Evolutionary conservation across 2,113 vertebrate genomes (phyloP).

Genomic region (Mesocricetus auratus): DNA sequence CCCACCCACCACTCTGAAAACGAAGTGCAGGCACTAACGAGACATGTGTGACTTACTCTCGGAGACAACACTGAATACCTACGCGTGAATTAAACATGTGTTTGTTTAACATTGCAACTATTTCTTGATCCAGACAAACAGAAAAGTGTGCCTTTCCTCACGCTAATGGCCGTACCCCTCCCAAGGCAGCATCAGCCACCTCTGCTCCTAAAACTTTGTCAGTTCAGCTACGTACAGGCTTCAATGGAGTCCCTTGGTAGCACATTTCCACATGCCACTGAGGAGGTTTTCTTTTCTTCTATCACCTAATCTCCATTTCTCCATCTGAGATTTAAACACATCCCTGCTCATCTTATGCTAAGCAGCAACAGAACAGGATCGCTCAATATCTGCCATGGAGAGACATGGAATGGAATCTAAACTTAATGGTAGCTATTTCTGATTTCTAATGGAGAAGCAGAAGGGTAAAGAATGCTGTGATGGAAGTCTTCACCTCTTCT

Average conservation of each 20-base stretch:
- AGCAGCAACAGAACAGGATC: constrained; percentile 57
- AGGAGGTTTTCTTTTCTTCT: constrained; percentile 56
- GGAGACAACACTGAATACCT: constrained; percentile 2
- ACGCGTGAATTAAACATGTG: constrained; percentile 37
- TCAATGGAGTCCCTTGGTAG: constrained; percentile 52
- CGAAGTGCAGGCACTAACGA: not conserved
- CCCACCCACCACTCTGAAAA: not conserved
- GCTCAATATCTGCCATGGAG: not conserved
- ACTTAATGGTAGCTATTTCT: constrained; percentile 59
- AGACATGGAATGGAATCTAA: constrained; percentile 15
- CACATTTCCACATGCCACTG: constrained; percentile 6
- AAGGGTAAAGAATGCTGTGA: constrained; percentile 29
- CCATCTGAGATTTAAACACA: constrained; percentile 69
- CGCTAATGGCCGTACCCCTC: constrained; percentile 17
- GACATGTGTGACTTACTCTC: constrained; percentile 18
- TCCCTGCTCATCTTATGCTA: constrained; percentile 49
- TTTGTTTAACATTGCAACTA: constrained; percentile 52
- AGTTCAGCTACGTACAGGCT: constrained; percentile 44
- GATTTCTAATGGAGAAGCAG: constrained; percentile 50
- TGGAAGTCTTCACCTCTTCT: constrained; percentile 34
- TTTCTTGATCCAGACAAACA: constrained; percentile 48
- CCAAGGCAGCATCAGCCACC: constrained; percentile 28
- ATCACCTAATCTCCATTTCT: constrained; percentile 62
- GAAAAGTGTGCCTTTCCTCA: not conserved
- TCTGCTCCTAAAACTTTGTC: constrained; percentile 6